Evolutionary conservation across 2,113 vertebrate species (phyloP), one percentile per base, ranked within the genome.

Genomic region (Oreochromis aureus): DNA sequence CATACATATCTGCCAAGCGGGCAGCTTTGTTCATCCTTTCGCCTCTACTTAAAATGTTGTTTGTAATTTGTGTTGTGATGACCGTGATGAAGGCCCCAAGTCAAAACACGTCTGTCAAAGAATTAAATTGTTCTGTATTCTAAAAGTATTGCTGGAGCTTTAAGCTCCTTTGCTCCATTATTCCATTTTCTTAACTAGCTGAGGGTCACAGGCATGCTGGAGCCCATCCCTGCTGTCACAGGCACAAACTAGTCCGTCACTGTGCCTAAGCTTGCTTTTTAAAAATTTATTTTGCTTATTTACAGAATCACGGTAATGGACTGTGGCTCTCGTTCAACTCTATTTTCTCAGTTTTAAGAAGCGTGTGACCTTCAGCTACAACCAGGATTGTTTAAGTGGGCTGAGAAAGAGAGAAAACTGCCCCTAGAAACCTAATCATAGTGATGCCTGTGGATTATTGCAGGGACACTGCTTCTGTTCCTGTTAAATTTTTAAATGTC

Each of bases 1-100:
- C 46, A 48, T 53, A n/a, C 19, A 51, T 8, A 18, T 51, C 48
- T 18, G 16, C 51, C 48, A 53, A 4, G 22, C 1, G 22, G 41
- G 71, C 16, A 48, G 71, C 24, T 76, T 76, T 48, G 41, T 0
- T 51, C 46, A 19, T 19, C 1, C 16, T 48, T 48, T 48, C 0
- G 16, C 18, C 10, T 32, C 24, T 51, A 15, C 15, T 76, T 76
- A 48, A 76, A 76, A 76, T 12, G 41, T 73, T 7, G 69, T 12
- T 16, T 32, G 44, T 2, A 2, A 19, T 30, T 18, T 12, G 16
- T 8, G 24, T 78, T 30, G 24, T 10, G 8, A 36, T 36, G 16
- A 34, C 1, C 9, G 9, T 22, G 34, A 32, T 30, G 16, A 51
- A 76, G 69, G 24, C 24, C 24, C 44, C 69, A 30, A 76, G 44